Evolutionary conservation across 2,113 vertebrate genomes (phyloP).

Genomic region (Dinomys branickii): DNA sequence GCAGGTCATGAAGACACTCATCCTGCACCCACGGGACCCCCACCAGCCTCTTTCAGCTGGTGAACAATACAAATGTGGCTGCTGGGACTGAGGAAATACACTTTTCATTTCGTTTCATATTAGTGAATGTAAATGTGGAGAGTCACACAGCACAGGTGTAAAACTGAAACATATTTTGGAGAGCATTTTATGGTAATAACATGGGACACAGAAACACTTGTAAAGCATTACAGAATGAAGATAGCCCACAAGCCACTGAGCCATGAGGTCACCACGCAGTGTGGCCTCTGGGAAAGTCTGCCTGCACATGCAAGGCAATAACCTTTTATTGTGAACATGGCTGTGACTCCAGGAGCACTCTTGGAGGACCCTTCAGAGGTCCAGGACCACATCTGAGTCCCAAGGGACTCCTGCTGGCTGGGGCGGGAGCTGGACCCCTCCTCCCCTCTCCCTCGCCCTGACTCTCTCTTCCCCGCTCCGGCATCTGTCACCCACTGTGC

Average conservation of each 20-base stretch:
- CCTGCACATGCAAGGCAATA: neutral
- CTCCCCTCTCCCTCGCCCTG: neutral
- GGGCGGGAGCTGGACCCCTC: neutral
- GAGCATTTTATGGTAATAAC: neutral
- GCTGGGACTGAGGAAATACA: neutral
- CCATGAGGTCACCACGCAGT: neutral
- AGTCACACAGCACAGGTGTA: neutral
- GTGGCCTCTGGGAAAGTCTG: neutral
- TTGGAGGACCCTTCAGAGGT: neutral
- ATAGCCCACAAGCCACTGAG: neutral
- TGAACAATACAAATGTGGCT: neutral
- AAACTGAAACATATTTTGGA: neutral
- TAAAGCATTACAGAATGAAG: neutral
- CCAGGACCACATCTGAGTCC: neutral
- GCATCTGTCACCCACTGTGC: neutral
- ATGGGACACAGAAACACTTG: neutral
- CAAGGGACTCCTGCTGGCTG: neutral
- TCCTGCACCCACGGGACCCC: neutral
- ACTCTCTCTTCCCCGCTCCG: neutral
- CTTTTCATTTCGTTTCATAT: neutral
- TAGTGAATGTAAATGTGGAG: neutral
- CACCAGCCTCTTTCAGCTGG: neutral
- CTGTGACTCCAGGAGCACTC: neutral
- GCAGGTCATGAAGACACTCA: neutral
- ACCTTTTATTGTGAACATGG: conserved; percentile 2